Base-by-base conservation (phyloP, 2,888 invertebrate genomes). In the Aleiodes alternator region DNA sequence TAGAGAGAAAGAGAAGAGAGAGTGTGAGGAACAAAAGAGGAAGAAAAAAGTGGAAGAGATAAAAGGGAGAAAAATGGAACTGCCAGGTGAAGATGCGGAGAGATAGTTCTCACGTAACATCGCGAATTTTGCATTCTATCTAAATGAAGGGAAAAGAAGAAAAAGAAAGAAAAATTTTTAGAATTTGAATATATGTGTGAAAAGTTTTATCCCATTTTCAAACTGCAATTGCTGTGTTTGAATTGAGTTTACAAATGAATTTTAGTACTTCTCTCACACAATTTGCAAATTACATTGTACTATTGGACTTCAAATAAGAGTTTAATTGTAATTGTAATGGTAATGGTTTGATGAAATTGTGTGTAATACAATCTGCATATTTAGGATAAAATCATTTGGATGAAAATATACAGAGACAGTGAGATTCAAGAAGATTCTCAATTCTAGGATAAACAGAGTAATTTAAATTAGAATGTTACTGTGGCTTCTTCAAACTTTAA, bases 41-140 rank as follows among this genome's bases (percentile, higher is more conserved):
- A 12, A 43, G 1, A 43, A 61, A 14, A 23, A 23, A 23, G 23
- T 23, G 14, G 34, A 16, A 34, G 43, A 61, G 61, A 43, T 43
- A 43, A 43, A 43, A 43, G 43, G 43, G 43, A 43, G 43, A 43
- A 43, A 43, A 43, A 43, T 43, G 43, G 43, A 43, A 43, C 43
- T 43, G 43, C 43, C 43, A 43, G 43, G 9, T 43, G 43, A 43
- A 38, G 38, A 14, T 38, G 9, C 43, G 11, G 43, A 38, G 16
- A 61, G 12, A 61, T 14, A 61, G 38, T 59, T n/a, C 59, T 59
- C 59, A 59, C n/a, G 29, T 31, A 29, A 14, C 14, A 61, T 38
- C 43, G 3, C 7, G 43, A 61, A 8, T 12, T 61, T 14, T 43
- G 61, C 12, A 38, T 14, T 38, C 4, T 12, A 23, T 43, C 34